Evolutionary conservation across 1,140 invertebrate genomes (phyloP).

Genomic region (Pentalonia nigronervosa): DNA sequence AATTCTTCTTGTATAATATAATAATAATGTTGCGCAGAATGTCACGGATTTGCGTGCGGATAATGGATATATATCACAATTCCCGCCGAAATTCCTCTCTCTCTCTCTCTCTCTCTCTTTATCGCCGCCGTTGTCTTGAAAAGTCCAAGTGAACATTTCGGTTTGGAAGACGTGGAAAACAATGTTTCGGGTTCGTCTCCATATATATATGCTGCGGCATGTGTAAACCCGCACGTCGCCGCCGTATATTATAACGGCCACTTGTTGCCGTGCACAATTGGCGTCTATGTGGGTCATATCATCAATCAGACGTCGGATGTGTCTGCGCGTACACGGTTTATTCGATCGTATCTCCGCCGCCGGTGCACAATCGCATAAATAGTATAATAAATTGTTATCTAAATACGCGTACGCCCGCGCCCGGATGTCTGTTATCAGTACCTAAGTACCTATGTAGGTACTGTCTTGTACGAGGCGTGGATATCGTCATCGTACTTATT

Average conservation of each 20-base stretch:
- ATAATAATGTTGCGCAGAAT: neutral
- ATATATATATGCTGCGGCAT: neutral
- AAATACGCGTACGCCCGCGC: neutral
- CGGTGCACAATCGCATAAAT: neutral
- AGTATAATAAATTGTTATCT: neutral
- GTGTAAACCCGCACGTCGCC: neutral
- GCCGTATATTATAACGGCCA: constrained; percentile 25
- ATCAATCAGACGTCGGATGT: constrained; percentile 45
- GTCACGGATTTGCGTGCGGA: neutral
- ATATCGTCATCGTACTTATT: neutral
- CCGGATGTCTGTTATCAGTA: neutral
- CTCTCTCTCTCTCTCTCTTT: too few relatives aligned
- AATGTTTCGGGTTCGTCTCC: neutral
- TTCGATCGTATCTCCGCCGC: neutral
- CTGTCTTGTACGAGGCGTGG: neutral
- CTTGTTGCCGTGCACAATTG: neutral
- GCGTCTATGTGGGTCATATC: constrained; percentile 43
- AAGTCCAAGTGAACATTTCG: neutral
- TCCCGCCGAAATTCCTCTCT: too few relatives aligned
- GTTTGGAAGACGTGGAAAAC: neutral
- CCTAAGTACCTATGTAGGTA: neutral
- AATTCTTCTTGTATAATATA: neutral
- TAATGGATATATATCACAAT: neutral
- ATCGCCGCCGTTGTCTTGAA: neutral
- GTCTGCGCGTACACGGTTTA: neutral